These are phyloP conservation scores for Saturnia pavonia DNA, from an alignment of 2,888 invertebrate species.

Conservation along the genomic window DNA sequence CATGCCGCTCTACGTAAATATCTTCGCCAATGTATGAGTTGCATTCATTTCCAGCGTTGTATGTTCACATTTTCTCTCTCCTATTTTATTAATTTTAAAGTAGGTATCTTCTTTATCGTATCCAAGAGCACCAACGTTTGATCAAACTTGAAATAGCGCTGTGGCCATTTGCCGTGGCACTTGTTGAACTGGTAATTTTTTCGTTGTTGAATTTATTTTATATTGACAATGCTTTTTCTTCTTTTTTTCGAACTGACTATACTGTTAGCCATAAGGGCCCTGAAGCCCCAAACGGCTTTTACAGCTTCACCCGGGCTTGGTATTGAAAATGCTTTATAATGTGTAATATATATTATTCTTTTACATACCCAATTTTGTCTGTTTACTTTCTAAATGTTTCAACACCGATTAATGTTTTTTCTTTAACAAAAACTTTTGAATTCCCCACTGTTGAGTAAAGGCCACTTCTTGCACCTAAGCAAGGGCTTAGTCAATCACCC, in stretches of 20 bases:
- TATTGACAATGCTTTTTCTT: too few relatives aligned
- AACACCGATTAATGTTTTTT: not conserved
- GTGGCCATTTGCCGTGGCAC: not conserved
- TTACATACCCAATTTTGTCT: not conserved
- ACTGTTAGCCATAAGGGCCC: too few relatives aligned
- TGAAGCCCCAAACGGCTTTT: too few relatives aligned
- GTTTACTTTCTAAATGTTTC: not conserved
- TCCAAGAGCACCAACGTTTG: not conserved
- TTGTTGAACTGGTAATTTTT: not conserved
- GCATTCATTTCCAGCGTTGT: conserved; percentile 7
- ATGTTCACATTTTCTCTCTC: not conserved
- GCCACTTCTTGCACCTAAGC: too few relatives aligned
- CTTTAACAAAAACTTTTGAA: not conserved
- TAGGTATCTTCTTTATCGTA: not conserved
- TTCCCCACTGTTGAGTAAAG: too few relatives aligned
- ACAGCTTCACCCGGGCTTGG: too few relatives aligned
- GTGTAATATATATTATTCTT: too few relatives aligned
- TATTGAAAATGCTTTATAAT: not conserved
- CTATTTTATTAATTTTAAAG: not conserved
- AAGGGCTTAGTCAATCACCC: too few relatives aligned
- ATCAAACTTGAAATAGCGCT: not conserved
- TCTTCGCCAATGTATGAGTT: not conserved
- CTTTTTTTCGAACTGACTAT: too few relatives aligned
- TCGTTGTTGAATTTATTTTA: not conserved
- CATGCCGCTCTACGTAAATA: not conserved